Conservation (phyloP, 2,113 vertebrate species). For the Hepsetus odoe region DNA sequence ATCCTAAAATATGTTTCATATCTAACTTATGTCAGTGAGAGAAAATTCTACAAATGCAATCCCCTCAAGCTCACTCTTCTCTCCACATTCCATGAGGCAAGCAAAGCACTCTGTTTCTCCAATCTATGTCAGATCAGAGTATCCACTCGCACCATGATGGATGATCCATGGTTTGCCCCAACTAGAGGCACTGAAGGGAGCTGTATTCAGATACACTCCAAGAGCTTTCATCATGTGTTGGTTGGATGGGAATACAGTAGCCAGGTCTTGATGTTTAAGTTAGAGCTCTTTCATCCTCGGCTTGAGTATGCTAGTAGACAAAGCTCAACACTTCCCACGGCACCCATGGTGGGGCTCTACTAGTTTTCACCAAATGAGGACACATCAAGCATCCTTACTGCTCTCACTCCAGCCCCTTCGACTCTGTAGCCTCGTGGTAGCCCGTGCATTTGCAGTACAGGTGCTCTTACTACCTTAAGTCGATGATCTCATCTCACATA, state of each 20-base stretch:
- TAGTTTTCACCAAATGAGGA: slow-evolving; percentile 67
- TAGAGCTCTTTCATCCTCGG: slow-evolving; percentile 58
- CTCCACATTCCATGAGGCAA: slow-evolving; percentile 88
- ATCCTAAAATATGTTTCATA: slow-evolving; percentile 51
- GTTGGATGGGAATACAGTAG: slow-evolving; percentile 90
- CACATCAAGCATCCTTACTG: slow-evolving; percentile 63
- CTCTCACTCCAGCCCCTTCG: slow-evolving; percentile 78
- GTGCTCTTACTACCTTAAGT: slow-evolving; percentile 63
- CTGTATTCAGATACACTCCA: slow-evolving; percentile 85
- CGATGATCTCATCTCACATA: slow-evolving; percentile 83
- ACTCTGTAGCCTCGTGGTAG: slow-evolving; percentile 69
- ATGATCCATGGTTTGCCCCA: slow-evolving; percentile 84
- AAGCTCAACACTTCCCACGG: slow-evolving; percentile 93
- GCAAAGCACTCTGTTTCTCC: slow-evolving; percentile 80
- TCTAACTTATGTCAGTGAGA: slow-evolving; percentile 65
- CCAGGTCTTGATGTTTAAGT: slow-evolving; percentile 75
- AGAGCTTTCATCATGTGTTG: slow-evolving; percentile 75
- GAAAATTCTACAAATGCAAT: slow-evolving; percentile 75
- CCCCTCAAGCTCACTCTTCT: slow-evolving; percentile 72
- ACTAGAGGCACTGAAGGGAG: slow-evolving; percentile 65
- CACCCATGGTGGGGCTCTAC: slow-evolving; percentile 78
- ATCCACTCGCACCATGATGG: slow-evolving; percentile 81
- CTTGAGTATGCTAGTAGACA: slow-evolving; percentile 61
- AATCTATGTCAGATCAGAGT: slow-evolving; percentile 86
- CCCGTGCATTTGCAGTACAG: slow-evolving; percentile 89